phyloP scores from a whole-genome alignment of 2,797 vertebrate species.

The Prionace glauca region DNA sequence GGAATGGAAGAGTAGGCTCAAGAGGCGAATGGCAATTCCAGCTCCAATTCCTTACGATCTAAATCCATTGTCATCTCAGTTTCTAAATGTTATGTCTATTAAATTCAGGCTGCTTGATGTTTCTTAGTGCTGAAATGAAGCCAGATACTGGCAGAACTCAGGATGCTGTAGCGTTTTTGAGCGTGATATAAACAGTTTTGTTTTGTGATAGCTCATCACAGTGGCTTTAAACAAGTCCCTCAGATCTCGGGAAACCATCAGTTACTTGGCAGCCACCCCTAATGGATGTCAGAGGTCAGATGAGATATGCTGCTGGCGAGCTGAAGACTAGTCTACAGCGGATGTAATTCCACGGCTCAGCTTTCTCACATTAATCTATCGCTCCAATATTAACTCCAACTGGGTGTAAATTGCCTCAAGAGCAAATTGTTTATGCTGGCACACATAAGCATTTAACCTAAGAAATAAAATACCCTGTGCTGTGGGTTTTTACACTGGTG shows the following conservation, averaged over 20 bases:
- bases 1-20: background rate
- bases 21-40: background rate
- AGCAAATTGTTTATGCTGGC: background rate
- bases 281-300: background rate
- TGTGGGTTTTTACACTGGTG: background rate
- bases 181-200: background rate
- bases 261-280: slow-evolving; percentile 6
- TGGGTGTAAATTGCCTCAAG: background rate
- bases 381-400: background rate
- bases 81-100: background rate
- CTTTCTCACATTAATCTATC: slow-evolving; percentile 19
- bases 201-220: background rate
- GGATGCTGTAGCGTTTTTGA: background rate
- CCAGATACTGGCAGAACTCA: background rate
- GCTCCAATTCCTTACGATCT: background rate
- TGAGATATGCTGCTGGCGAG: background rate
- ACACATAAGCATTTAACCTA: background rate
- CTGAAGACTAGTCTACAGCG: background rate
- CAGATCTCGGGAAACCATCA: slow-evolving; percentile 14
- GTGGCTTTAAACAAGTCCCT: background rate
- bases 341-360: background rate
- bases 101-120: background rate
- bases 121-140: background rate
- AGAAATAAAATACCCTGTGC: background rate
- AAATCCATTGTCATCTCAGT: background rate